Evolutionary conservation across 2,797 vertebrate genomes (phyloP), one percentile per base, ranked within the genome.

Genomic region (Hippoglossus hippoglossus): DNA sequence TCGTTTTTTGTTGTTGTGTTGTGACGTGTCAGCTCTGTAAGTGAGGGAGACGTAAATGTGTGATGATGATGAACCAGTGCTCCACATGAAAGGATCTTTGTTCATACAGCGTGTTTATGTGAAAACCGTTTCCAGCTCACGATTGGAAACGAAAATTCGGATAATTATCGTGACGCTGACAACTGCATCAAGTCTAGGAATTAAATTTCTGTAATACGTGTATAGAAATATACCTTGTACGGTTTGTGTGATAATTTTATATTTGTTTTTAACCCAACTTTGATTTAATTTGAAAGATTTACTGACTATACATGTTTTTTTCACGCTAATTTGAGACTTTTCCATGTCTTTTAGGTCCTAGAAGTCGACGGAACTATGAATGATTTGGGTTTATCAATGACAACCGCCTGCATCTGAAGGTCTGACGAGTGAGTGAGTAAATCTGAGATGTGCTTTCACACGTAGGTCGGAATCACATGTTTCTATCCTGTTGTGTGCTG

Each of bases 381-480:
- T 31, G 15, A 67, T 63, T 55, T 73, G 71, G 74, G 66, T 59
- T 12, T 46, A 46, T 67, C n/a, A 28, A 22, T 31, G 13, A 62
- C 58, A 50, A 31, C 34, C 2, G 11, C 9, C 34, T 22, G 5
- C 60, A 53, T 52, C 41, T 52, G 16, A 47, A 19, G 24, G 9
- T 67, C 51, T 24, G 3, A 73, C 70, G 15, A 21, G 80, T 83
- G 49, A 82, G 80, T 80, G 24, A 36, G 60, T 56, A 18, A 4
- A 49, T 62, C 6, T 26, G 21, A 9, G 47, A 21, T 56, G 2
- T 58, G 2, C 47, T 55, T 55, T 49, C 39, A 6, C 21, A 19
- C 6, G n/a, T 63, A 36, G 26, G 1, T 50, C 15, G 9, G 1
- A 24, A 39, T 67, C 5, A n/a, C 4, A 50, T 9, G 44, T 61